Percentiles rank a stretch among this genome's conserved stretches.
Evolutionary conservation across 2,797 vertebrate species (phyloP).

Genomic region (Caiman crocodilus): DNA sequence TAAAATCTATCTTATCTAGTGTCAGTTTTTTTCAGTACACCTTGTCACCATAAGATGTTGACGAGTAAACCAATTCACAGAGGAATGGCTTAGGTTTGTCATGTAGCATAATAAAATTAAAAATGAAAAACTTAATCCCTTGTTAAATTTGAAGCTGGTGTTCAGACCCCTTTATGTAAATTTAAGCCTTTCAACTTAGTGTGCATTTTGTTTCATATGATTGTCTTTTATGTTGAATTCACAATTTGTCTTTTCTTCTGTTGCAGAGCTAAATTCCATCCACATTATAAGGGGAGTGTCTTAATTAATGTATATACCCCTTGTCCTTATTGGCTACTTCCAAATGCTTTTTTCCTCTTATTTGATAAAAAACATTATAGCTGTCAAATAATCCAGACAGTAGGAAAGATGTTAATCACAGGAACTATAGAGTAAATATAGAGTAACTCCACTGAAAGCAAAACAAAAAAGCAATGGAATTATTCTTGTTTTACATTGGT

Average conservation of each 20-base stretch:
- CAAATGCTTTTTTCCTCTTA: not conserved
- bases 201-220: not conserved
- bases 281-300: not conserved
- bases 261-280: no score
- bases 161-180: not conserved
- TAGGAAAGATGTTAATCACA: not conserved
- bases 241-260: not conserved
- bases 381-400: not conserved
- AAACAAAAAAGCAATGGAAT: conserved; percentile 15
- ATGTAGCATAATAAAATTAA: no score
- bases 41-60: not conserved
- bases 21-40: not conserved
- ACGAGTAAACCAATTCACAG: conserved; percentile 31
- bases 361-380: not conserved
- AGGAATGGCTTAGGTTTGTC: not conserved
- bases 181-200: not conserved
- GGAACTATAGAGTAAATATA: not conserved
- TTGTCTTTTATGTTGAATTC: not conserved
- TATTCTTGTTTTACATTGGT: conserved; percentile 41
- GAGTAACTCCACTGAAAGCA: not conserved
- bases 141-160: not conserved
- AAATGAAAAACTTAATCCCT: no score
- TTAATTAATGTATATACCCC: not conserved
- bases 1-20: not conserved
- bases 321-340: not conserved